Conservation (phyloP, 2,113 vertebrate genomes). For the Boleophthalmus pectinirostris region DNA sequence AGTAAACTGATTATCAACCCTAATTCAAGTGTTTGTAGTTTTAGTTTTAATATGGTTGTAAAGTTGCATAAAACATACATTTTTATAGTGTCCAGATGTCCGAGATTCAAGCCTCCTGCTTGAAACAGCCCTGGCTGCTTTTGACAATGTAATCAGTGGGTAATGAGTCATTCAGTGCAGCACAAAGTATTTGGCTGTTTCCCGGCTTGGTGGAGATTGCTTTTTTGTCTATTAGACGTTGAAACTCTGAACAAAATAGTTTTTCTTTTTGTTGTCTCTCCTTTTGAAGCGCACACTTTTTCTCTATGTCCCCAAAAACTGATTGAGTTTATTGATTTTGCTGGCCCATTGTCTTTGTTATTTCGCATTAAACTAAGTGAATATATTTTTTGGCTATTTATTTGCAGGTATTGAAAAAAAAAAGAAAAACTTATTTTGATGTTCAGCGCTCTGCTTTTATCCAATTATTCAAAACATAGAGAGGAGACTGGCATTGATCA, state of each 20-base stretch:
- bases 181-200: neutral
- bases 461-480: conserved; percentile 4
- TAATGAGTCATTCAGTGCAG: conserved; percentile 9
- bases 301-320: conserved; percentile 6
- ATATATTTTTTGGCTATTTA: neutral
- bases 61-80: neutral
- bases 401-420: conserved; percentile 1
- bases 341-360: neutral
- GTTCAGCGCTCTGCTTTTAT: conserved; percentile 12
- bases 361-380: conserved; percentile 10
- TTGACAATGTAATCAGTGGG: conserved; percentile 12
- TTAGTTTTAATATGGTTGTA: too few relatives aligned
- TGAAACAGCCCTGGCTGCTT: neutral
- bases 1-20: too few relatives aligned
- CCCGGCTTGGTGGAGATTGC: neutral
- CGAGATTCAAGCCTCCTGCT: conserved; percentile 11
- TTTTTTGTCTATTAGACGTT: conserved; percentile 12
- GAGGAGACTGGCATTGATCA: conserved; percentile 6
- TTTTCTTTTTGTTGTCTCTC: neutral
- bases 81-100: neutral
- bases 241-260: neutral
- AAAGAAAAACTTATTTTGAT: neutral
- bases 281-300: neutral
- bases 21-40: too few relatives aligned
- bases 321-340: neutral